phyloP scores from a whole-genome alignment of 2,888 invertebrate species.

The Drepana falcataria region DNA sequence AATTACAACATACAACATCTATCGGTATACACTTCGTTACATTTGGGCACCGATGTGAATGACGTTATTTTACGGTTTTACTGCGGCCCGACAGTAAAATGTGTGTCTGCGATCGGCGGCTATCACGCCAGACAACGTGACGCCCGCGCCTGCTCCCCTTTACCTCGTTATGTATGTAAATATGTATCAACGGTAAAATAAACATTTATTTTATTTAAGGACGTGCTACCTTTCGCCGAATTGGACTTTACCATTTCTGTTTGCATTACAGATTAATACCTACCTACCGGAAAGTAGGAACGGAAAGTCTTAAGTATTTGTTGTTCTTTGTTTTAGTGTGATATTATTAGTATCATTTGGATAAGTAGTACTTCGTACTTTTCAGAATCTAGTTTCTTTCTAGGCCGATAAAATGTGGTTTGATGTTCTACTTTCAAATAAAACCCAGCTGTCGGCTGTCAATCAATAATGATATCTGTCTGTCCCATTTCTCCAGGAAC shows the following conservation, averaged over 20 bases:
- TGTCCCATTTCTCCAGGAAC: background rate
- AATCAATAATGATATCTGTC: background rate
- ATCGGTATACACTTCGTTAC: slow-evolving; percentile 16
- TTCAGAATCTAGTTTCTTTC: too few species aligned
- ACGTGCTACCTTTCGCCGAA: too few species aligned
- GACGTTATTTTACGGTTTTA: slow-evolving; percentile 4
- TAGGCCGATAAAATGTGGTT: too few species aligned
- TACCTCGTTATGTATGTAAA: background rate
- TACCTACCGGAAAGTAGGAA: too few species aligned
- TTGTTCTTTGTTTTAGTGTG: too few species aligned
- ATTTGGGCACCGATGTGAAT: slow-evolving; percentile 17
- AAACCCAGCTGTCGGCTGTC: background rate
- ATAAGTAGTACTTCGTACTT: too few species aligned
- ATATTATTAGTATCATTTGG: too few species aligned
- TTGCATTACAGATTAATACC: too few species aligned
- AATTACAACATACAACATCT: slow-evolving; percentile 7
- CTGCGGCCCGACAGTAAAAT: slow-evolving; percentile 17
- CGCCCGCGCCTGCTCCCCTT: slow-evolving; percentile 32
- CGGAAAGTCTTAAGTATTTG: too few species aligned
- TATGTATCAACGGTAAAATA: too few species aligned
- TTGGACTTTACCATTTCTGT: too few species aligned
- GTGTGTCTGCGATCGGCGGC: slow-evolving; percentile 21
- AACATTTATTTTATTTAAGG: too few species aligned
- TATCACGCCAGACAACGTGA: slow-evolving; percentile 45
- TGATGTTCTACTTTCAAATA: background rate